These are phyloP conservation scores for Pherbina coryleti DNA, from an alignment of 2,888 invertebrate species.

Conservation along the genomic window DNA sequence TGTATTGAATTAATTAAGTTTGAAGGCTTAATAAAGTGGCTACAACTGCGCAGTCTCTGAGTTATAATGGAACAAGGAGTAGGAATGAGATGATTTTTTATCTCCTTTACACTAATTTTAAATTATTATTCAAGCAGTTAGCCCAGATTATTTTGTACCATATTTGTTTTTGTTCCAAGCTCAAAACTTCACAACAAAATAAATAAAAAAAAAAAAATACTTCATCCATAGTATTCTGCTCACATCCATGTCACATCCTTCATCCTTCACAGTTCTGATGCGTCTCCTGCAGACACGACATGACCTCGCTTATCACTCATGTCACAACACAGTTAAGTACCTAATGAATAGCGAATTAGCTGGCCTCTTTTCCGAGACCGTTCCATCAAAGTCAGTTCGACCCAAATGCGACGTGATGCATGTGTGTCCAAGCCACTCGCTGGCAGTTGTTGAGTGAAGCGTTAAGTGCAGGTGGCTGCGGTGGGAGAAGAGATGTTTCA, in stretches of 20 bases:
- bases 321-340: constrained; percentile 63
- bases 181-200: too few species aligned
- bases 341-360: constrained; percentile 65
- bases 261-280: not conserved
- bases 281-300: not conserved
- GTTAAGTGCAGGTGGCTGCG: not conserved
- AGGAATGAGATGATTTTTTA: not conserved
- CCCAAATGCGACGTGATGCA: constrained; percentile 46
- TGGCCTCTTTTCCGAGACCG: constrained; percentile 45
- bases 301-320: constrained; percentile 41
- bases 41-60: not conserved
- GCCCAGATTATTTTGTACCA: too few species aligned
- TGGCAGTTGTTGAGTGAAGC: not conserved
- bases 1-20: constrained; percentile 42
- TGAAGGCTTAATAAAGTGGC: not conserved
- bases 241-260: not conserved
- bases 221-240: not conserved
- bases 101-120: not conserved
- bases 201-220: too few species aligned
- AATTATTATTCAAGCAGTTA: not conserved
- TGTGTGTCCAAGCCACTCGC: constrained; percentile 3
- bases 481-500: not conserved
- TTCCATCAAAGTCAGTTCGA: constrained; percentile 55
- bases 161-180: too few species aligned
- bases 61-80: not conserved